Evolutionary conservation across 53 echinoderm and acorn worm species (phyloP), one percentile per base, ranked within the genome.

Genomic region (Mesocentrotus franciscanus): DNA sequence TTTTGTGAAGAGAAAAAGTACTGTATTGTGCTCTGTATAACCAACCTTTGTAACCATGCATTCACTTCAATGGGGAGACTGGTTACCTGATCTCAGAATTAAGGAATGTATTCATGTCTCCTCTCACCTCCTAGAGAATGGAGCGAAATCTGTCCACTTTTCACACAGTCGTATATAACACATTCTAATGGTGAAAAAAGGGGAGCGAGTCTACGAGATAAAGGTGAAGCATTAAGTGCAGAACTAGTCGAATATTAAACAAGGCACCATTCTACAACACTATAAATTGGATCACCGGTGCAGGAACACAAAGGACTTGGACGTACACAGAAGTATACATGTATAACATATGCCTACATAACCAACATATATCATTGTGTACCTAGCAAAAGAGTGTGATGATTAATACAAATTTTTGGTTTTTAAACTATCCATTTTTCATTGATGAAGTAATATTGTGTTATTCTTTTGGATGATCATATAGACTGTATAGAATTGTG

Each of bases 171-270:
- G n/a, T 57, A 57, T 58, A 58, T 17, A 87, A 87, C 87, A 87
- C 56, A 87, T 87, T 56, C 87, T 87, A 59, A 14, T 13, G 87
- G 87, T 87, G 87, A 87, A 58, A 58, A 36, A 58, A 18, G 87
- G 87, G 87, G 58, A 55, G 81, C 81, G 12, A 87, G 24, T 87
- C 87, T 87, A 87, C n/a, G 15, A 87, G 87, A 87, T 87, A 87
- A 55, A 57, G 56, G 87, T 87, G 87, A 87, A 58, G 87, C 87
- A 27, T 58, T 57, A 57, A 13, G 87, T 87, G 87, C 87, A 87
- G 57, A 87, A 87, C 87, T 87, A 87, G 2, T 20, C 58, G 36
- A 33, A 76, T 68, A 68, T 68, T 20, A 68, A 76, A 81, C 81
- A 81, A 81, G 81, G 81, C 81, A 81, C 81, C 81, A 36, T 9